phyloP scores from a whole-genome alignment of 2,888 invertebrate species.

The Lumbricus terrestris region DNA sequence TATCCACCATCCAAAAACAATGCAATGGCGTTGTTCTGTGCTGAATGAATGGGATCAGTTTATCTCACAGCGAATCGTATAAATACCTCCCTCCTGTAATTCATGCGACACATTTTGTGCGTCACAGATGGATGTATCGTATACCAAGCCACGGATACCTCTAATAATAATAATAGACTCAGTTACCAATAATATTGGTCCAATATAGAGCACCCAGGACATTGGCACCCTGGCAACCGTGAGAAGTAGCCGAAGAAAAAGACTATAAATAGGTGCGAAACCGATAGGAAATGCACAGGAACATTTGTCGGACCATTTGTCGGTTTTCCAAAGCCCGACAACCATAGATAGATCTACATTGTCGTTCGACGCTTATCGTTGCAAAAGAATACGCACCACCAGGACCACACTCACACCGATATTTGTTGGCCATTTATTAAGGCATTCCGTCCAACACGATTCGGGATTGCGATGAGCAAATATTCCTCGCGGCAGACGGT shows the following conservation, averaged over 20 bases:
- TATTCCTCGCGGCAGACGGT: neutral
- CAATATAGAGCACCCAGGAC: too few species aligned
- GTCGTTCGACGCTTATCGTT: too few species aligned
- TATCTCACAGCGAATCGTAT: too few species aligned
- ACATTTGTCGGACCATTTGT: neutral
- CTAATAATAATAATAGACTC: neutral
- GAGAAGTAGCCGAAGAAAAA: too few species aligned
- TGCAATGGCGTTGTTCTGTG: neutral
- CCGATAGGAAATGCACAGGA: neutral
- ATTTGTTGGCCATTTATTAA: neutral
- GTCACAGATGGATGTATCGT: neutral
- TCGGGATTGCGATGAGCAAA: neutral
- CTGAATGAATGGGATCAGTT: neutral
- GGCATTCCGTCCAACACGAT: neutral
- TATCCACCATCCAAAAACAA: neutral
- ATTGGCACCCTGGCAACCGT: too few species aligned
- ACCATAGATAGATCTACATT: neutral
- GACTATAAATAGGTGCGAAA: neutral
- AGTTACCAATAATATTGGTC: too few species aligned
- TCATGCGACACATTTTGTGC: neutral
- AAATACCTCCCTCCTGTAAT: neutral
- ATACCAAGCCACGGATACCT: neutral
- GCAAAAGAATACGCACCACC: neutral
- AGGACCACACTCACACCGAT: neutral
- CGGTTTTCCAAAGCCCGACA: neutral